Base-by-base conservation (phyloP, 2,797 vertebrate species). In the Champsocephalus esox region DNA sequence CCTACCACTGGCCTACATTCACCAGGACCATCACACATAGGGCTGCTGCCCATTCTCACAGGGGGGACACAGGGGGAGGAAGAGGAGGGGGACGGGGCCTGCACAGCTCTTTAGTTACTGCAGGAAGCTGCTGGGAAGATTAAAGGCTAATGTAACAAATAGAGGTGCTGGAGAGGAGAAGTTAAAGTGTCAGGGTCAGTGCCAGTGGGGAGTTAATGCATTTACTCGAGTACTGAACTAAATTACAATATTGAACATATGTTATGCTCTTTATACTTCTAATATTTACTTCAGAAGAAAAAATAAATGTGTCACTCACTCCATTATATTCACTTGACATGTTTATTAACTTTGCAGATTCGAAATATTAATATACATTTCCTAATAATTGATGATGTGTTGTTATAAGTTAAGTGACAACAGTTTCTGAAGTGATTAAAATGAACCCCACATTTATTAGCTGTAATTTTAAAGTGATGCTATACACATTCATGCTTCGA, bases 1-100 rank as follows among this genome's bases (percentile, higher is more conserved):
- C 84, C 86, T 73, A 90, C 90, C 86, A 83, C 82, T 88, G 91
- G 92, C 90, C 89, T 82, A 85, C 87, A 92, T 91, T 82, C 85
- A 77, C 70, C 77, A 64, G 58, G 78, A 75, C 81, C 85, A 86
- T 88, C 87, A 83, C 87, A 82, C 87, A 81, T 77, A 85, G 74
- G 80, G 86, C 89, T 87, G 84, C 72, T 84, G 66, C 82, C 73
- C 74, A 70, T 86, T 88, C 77, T 75, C 69, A 79, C 58, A 70
- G 67, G 50, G 70, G 65, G 62, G 70, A 70, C 58, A 41, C 64
- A 76, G 65, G 75, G 68, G 66, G 67, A 45, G 17, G 68, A 80
- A 55, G 75, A 71, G 70, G 80, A 70, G 72, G 75, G 48, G 75
- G 73, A 64, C 55, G 86, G 74, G 84, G 83, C 79, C 80, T 41